Percentiles rank a stretch among this genome's conserved stretches.
Conservation (phyloP, 1,140 invertebrate species). For the fruit fly (Drosophila melanogaster) region Release_6_plus_ISO1_MT NT_037436.4:1239501-1240000, state of each 20-base stretch:
- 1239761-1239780: background rate
- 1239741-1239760: slow-evolving; percentile 94
- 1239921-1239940: slow-evolving; percentile 82
- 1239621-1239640: slow-evolving; percentile 96
- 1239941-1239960: slow-evolving; percentile 86
- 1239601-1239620: slow-evolving; percentile 17
- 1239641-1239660: slow-evolving; percentile 95
- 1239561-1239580: slow-evolving; percentile 12
- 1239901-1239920: slow-evolving; percentile 59
- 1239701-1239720: slow-evolving; percentile 96
- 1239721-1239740: slow-evolving; percentile 98
- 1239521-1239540: slow-evolving; percentile 51
- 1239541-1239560: slow-evolving; percentile 51
- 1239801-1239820: slow-evolving; percentile 84
- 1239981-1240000: slow-evolving; percentile 85
- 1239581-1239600: background rate
- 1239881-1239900: slow-evolving; percentile 69
- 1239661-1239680: slow-evolving; percentile 97
- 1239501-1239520: slow-evolving; percentile 40
- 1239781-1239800: no score
- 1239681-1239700: slow-evolving; percentile 98
- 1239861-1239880: slow-evolving; percentile 87
- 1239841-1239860: slow-evolving; percentile 94
- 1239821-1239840: slow-evolving; percentile 95
- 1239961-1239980: slow-evolving; percentile 89